These are phyloP conservation scores for Eutrigla gurnardus DNA, from an alignment of 2,797 vertebrate species.

Conservation along the genomic window DNA sequence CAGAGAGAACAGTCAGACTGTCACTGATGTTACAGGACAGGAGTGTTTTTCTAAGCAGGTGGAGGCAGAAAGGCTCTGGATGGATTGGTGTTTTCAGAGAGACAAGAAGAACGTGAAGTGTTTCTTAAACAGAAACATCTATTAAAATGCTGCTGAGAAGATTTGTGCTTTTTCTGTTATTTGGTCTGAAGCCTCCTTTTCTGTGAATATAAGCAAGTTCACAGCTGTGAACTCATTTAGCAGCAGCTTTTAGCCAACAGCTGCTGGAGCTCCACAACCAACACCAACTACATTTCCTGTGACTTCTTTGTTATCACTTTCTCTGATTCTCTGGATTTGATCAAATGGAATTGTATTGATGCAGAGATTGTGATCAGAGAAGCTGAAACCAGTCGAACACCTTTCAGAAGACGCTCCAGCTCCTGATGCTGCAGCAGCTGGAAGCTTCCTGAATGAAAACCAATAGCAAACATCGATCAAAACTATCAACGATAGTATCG, in stretches of 20 bases:
- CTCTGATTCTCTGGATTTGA: constrained; percentile 11
- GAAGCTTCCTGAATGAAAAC: constrained; percentile 1
- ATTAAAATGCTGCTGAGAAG: constrained; percentile 8
- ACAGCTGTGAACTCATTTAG: constrained; percentile 1
- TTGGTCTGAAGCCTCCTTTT: not conserved
- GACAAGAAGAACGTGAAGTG: constrained; percentile 8
- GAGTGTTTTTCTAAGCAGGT: constrained; percentile 8
- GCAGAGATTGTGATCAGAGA: not conserved
- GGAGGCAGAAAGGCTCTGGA: not conserved
- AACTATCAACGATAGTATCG: too few species aligned
- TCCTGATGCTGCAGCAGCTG: constrained; percentile 13
- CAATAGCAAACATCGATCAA: not conserved
- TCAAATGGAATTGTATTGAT: constrained; percentile 21
- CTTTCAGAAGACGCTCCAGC: not conserved
- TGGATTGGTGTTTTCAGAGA: constrained; percentile 15
- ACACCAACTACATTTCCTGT: not conserved
- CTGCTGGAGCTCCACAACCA: not conserved
- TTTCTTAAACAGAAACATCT: constrained; percentile 10
- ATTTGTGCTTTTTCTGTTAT: not conserved
- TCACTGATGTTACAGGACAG: not conserved
- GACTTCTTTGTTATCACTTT: not conserved
- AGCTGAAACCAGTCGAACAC: not conserved
- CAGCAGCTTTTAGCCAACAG: not conserved
- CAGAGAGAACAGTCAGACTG: not conserved
- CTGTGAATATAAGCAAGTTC: not conserved